A percentile compares a stretch with the other conserved stretches of the same genome.
phyloP scores from a whole-genome alignment of 53 echinoderm and acorn worm species.

The Paelopatides confundens region DNA sequence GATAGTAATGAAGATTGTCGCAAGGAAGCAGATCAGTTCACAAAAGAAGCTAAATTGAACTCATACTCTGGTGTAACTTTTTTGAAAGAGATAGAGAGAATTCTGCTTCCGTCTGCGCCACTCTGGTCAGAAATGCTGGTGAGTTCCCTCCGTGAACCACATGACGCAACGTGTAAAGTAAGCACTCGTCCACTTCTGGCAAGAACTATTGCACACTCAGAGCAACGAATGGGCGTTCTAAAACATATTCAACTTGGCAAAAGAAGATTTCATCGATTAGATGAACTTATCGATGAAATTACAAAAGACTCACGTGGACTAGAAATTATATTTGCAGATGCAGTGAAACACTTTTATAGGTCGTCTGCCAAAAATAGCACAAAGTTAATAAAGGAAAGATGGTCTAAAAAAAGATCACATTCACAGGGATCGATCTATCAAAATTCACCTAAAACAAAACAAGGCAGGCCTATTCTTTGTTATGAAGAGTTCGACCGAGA shows the following conservation, averaged over 20 bases:
- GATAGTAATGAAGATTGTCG: background rate
- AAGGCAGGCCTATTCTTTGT: too few relatives aligned
- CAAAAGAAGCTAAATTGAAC: background rate
- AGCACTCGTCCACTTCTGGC: background rate
- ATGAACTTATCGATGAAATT: background rate
- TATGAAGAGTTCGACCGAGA: too few relatives aligned
- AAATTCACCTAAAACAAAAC: background rate
- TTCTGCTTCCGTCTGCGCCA: background rate
- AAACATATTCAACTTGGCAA: background rate
- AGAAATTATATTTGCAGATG: slow-evolving; percentile 2
- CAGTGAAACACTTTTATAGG: background rate
- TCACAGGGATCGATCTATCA: background rate
- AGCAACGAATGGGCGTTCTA: background rate
- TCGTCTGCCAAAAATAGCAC: background rate
- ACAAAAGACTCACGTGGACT: background rate
- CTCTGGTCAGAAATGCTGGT: background rate
- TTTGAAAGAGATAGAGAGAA: background rate
- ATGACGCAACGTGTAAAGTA: background rate
- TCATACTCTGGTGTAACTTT: background rate
- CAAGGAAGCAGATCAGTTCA: background rate
- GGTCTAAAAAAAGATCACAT: background rate
- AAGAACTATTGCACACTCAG: background rate
- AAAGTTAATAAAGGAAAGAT: background rate
- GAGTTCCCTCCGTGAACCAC: background rate
- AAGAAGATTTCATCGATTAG: background rate